Evolutionary conservation across 1,140 invertebrate genomes (phyloP), one percentile per base, ranked within the genome.

Genomic region (Eciton burchellii): DNA sequence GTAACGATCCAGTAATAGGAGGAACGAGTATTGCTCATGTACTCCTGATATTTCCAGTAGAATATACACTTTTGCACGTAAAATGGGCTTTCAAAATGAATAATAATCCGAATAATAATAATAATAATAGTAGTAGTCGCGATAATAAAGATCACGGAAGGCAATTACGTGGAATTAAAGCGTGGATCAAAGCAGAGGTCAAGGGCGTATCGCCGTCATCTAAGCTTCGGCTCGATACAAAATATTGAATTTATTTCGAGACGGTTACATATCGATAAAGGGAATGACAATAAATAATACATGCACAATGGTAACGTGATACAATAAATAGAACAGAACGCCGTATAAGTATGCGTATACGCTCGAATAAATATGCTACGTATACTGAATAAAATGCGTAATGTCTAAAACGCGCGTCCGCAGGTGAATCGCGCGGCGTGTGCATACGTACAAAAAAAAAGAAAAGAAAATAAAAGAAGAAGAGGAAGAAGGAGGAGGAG

Each of bases 281-380:
- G 84, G 6, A 88, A 90, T 91, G 89, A 90, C 84, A 92, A 92
- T 91, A 92, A 92, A 90, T 92, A 91, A 88, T 91, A 89, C 87
- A 90, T 85, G 87, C 2, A 35, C 88, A 86, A 92, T 91, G 91
- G 91, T 92, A 92, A 92, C 90, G 85, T 92, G 90, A 90, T 91
- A 90, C 85, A 92, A 92, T 92, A 92, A 92, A 92, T 91, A 90
- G 74, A 89, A 88, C 59, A 84, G 89, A 89, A 90, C 65, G 65
- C 82, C 86, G 82, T 72, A 85, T 86, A 87, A 81, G 79, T 73
- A 82, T 89, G 82, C 71, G 68, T 86, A 71, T 89, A 91, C 84
- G 85, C 57, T 83, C 71, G 85, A 91, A 91, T 91, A 92, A 91
- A 91, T 92, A 91, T 87, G 83, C 72, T 85, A 86, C 84, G 74